Evolutionary conservation across 53 echinoderm and acorn worm genomes (phyloP).

Genomic region (Mesocentrotus franciscanus): DNA sequence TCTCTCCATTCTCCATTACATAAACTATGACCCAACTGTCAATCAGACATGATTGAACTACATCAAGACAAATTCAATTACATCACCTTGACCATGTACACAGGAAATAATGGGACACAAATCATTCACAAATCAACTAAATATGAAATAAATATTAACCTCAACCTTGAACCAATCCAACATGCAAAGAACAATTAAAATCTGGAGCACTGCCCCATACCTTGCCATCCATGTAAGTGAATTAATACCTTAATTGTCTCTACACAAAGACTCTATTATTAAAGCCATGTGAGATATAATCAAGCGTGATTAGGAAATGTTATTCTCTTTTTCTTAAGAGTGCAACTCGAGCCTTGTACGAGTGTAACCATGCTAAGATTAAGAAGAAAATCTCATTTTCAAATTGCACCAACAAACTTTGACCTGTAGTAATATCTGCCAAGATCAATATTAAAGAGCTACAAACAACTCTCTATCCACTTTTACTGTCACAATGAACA

Average conservation of each 20-base stretch:
- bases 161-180: background rate
- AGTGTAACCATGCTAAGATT: background rate
- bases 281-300: background rate
- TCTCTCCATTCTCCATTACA: constrained; percentile 2
- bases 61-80: background rate
- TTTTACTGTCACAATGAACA: too few relatives aligned
- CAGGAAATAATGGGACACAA: background rate
- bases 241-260: background rate
- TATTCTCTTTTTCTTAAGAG: background rate
- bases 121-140: background rate
- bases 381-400: background rate
- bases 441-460: background rate
- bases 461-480: background rate
- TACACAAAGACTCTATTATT: background rate
- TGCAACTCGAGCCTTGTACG: background rate
- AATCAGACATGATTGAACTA: background rate
- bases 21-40: background rate
- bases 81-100: background rate
- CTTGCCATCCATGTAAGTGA: background rate
- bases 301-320: background rate
- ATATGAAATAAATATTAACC: background rate
- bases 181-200: background rate
- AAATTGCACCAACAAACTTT: background rate
- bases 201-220: background rate
- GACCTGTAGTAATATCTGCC: background rate